phyloP scores from a whole-genome alignment of 2,797 vertebrate genomes.

The Cossypha dichroa region DNA sequence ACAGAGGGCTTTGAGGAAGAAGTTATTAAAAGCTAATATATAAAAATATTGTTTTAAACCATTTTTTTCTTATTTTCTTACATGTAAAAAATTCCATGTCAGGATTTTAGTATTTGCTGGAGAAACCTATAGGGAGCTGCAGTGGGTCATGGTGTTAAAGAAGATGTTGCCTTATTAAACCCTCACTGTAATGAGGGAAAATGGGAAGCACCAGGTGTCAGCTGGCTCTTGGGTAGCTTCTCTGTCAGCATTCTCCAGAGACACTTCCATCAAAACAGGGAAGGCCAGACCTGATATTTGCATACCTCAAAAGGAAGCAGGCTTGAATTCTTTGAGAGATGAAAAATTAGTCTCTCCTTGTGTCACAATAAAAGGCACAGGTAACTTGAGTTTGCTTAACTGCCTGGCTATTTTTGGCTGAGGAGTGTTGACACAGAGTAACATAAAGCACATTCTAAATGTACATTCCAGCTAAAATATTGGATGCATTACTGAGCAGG shows the following conservation, averaged over 20 bases:
- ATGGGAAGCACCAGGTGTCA: neutral
- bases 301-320: neutral
- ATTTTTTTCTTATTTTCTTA: neutral
- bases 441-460: neutral
- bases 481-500: neutral
- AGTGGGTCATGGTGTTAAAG: neutral
- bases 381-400: neutral
- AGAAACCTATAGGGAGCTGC: neutral
- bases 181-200: neutral
- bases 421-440: neutral
- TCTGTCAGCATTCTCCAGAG: neutral
- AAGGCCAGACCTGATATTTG: neutral
- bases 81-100: neutral
- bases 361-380: neutral
- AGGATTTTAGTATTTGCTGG: neutral
- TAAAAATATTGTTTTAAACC: neutral
- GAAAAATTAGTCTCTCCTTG: neutral
- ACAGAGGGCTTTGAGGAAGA: neutral
- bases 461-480: neutral
- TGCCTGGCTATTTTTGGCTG: accelerated
- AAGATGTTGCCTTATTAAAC: neutral
- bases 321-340: neutral
- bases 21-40: neutral
- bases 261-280: neutral
- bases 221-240: neutral